Base-by-base conservation (phyloP, 2,888 invertebrate species). In the Aquatica leii region DNA sequence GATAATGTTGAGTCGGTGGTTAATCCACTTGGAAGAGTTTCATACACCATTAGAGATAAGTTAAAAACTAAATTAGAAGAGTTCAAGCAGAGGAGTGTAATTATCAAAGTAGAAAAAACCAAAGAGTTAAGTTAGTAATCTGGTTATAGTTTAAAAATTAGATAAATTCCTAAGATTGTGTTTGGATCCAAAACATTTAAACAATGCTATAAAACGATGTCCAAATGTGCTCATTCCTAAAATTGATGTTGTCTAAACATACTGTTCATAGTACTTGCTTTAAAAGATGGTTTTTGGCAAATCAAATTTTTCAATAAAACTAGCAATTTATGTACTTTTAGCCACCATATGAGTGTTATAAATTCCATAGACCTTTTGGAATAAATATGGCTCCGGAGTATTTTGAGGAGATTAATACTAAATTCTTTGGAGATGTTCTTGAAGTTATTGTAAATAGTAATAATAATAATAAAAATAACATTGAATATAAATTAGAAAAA, bases 221-320 rank as follows among this genome's bases (percentile, higher is more conserved):
- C 24, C 24, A 24, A n/a, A 37, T 37, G 2, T 37, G 11, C 12
- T 37, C 3, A 37, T 37, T 8, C 64, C 69, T 17, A 43, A n/a
- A 14, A 12, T 40, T 12, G 40, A 40, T 15, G 65, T 71, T 37
- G 54, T 68, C 12, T 34, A 20, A 61, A 67, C 20, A 67, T 63
- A 53, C n/a, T 65, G 17, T 71, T 70, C 64, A 65, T 66, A 18
- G 64, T 68, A 14, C 53, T 70, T 20, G 68, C 65, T 20, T 37
- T 66, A 50, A 65, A 60, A 49, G 48, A 46, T 14, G 64, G 64
- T 2, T 69, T 69, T 18, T 65, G 58, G 56, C 58, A 68, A 18
- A 53, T 68, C 3, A 12, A 8, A 21, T 31, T 68, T n/a, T 37
- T 21, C 49, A 41, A 65, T 37, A 21, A 57, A 34, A 50, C 53